Percentiles rank a stretch among this genome's conserved stretches.
Conservation (phyloP, 1,140 invertebrate genomes). For the Saccostrea cuccullata region DNA sequence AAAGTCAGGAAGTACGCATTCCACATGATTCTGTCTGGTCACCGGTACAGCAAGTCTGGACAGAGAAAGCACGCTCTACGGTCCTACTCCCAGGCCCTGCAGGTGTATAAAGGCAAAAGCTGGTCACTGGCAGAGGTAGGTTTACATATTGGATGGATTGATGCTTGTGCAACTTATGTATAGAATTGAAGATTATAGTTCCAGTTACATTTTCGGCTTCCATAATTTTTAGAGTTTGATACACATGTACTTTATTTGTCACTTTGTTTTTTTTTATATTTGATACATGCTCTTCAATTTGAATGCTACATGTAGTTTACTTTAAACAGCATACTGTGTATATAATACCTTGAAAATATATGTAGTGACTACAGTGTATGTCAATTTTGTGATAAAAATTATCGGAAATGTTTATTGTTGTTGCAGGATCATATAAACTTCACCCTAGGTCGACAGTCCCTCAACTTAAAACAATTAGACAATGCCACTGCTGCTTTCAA, state of each 20-base stretch:
- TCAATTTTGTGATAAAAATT: neutral
- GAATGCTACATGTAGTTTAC: no score
- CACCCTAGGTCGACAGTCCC: slow-evolving; percentile 92
- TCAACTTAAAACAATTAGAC: slow-evolving; percentile 86
- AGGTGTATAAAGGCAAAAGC: slow-evolving; percentile 89
- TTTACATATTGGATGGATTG: neutral
- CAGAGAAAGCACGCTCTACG: slow-evolving; percentile 88
- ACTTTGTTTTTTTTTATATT: no score
- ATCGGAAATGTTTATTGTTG: neutral
- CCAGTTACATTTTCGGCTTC: no score
- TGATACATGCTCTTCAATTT: no score
- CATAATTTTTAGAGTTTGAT: no score
- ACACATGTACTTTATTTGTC: no score
- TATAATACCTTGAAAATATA: neutral
- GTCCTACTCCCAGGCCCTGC: slow-evolving; percentile 94
- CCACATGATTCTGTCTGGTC: slow-evolving; percentile 96
- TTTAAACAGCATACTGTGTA: neutral
- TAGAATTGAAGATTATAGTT: no score
- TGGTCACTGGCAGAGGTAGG: slow-evolving; percentile 91
- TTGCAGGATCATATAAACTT: slow-evolving; percentile 93
- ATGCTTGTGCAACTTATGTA: no score
- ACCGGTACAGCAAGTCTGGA: slow-evolving; percentile 92
- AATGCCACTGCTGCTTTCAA: slow-evolving; percentile 89
- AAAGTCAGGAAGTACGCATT: slow-evolving; percentile 98
- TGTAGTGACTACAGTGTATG: neutral